These are phyloP conservation scores for Pharmacophagus antenor DNA, from an alignment of 2,888 invertebrate genomes.

Conservation along the genomic window DNA sequence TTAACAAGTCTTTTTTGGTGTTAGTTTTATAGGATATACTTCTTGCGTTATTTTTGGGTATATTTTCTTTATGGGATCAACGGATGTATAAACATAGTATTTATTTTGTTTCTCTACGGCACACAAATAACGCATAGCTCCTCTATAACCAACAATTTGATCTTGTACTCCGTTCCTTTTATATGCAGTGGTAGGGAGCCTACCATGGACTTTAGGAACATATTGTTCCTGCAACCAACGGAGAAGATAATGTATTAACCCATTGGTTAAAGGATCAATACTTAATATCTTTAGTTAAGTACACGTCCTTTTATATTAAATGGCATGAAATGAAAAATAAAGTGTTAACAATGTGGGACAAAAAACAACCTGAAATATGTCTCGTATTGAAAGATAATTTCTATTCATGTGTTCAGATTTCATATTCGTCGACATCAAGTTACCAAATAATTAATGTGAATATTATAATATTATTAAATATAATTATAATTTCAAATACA, in stretches of 20 bases:
- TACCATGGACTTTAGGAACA: conserved; percentile 68
- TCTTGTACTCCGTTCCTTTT: conserved; percentile 70
- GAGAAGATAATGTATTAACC: conserved; percentile 30
- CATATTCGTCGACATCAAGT: too few relatives aligned
- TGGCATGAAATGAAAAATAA: neutral
- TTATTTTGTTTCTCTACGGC: conserved; percentile 40
- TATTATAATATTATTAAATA: too few relatives aligned
- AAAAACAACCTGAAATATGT: too few relatives aligned
- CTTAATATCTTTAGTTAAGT: neutral
- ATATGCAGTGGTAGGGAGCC: conserved; percentile 64
- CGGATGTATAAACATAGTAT: conserved; percentile 51
- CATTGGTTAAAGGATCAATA: conserved; percentile 43
- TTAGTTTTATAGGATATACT: conserved; percentile 53
- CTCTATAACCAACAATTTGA: conserved; percentile 69
- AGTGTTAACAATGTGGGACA: neutral
- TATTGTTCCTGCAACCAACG: conserved; percentile 76
- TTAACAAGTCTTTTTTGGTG: conserved; percentile 46
- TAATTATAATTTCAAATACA: too few relatives aligned
- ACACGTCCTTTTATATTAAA: neutral
- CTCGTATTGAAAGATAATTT: too few relatives aligned
- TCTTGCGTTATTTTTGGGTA: conserved; percentile 61
- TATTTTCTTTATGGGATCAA: conserved; percentile 56
- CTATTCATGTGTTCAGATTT: too few relatives aligned
- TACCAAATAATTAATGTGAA: too few relatives aligned
- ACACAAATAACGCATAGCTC: conserved; percentile 62